A percentile compares a stretch with the other conserved stretches of the same genome.
Evolutionary conservation across 2,797 vertebrate species (phyloP).

Genomic region (Urosaurus nigricauda): DNA sequence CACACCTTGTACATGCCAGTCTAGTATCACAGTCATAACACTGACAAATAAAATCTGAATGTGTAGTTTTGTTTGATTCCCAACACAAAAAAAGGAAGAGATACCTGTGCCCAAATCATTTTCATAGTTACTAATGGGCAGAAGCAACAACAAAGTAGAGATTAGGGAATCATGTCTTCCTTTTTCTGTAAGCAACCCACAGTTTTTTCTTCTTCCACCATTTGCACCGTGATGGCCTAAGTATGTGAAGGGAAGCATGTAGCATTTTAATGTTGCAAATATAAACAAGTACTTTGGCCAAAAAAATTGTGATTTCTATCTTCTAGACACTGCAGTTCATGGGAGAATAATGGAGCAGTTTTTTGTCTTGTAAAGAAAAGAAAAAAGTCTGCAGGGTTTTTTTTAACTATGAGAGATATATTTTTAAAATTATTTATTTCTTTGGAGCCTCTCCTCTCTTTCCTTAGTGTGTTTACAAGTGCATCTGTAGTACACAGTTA

Average conservation of each 20-base stretch:
- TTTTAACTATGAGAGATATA: conserved; percentile 67
- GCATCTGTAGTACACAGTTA: too few relatives aligned
- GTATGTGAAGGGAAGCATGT: conserved; percentile 68
- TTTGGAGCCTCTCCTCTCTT: conserved; percentile 23
- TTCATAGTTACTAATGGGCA: conserved; percentile 37
- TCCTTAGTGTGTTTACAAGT: conserved; percentile 53
- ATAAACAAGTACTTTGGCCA: conserved; percentile 58
- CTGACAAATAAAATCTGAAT: accelerated
- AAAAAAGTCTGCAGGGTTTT: conserved; percentile 64
- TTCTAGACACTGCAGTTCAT: conserved; percentile 64
- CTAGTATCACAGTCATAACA: background rate
- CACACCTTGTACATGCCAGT: background rate
- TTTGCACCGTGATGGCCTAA: conserved; percentile 65
- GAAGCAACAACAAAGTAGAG: background rate
- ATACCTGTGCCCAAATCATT: conserved; percentile 38
- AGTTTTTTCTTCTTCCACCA: conserved; percentile 52
- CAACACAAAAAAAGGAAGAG: conserved; percentile 48
- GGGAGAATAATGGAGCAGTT: conserved; percentile 51
- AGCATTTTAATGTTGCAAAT: conserved; percentile 53
- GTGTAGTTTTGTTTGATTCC: conserved; percentile 34
- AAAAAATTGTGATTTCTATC: conserved; percentile 67
- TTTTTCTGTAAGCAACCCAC: conserved; percentile 51
- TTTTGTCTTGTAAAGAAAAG: conserved; percentile 58
- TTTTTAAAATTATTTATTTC: conserved; percentile 74
- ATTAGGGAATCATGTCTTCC: conserved; percentile 59